phyloP scores from a whole-genome alignment of 1,140 invertebrate species.

The Ctenoplectra terminalis region DNA sequence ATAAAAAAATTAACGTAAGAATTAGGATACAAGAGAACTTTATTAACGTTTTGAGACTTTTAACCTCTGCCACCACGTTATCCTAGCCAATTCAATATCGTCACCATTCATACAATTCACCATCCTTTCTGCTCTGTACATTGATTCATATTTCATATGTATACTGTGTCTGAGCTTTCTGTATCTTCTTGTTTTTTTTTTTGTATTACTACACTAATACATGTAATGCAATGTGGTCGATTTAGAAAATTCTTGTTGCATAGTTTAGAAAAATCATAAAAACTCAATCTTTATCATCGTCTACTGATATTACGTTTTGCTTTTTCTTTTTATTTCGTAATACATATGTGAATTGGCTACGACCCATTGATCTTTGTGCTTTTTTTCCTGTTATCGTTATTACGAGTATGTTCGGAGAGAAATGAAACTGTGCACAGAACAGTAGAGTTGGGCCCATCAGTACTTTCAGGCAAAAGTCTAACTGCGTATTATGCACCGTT shows the following conservation, averaged over 20 bases:
- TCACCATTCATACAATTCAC: constrained; percentile 22
- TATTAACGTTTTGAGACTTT: constrained; percentile 53
- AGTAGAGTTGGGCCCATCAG: constrained; percentile 43
- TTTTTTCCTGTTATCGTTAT: constrained; percentile 18
- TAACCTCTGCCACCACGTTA: constrained; percentile 10
- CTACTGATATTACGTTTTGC: neutral
- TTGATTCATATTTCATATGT: constrained; percentile 27
- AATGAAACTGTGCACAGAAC: constrained; percentile 57
- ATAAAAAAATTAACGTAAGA: constrained; percentile 34
- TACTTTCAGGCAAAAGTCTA: constrained; percentile 55
- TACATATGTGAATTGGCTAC: constrained; percentile 5
- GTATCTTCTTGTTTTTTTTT: neutral
- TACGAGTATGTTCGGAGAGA: constrained; percentile 25
- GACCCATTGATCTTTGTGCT: constrained; percentile 31
- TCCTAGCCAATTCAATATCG: constrained; percentile 31
- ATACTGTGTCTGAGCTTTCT: neutral
- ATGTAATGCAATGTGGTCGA: constrained; percentile 9
- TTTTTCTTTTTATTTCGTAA: neutral
- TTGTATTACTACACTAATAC: constrained; percentile 3
- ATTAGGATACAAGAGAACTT: constrained; percentile 61
- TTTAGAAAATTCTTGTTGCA: constrained; percentile 18
- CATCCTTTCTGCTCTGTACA: constrained; percentile 47
- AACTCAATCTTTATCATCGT: neutral
- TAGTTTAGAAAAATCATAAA: constrained; percentile 20
- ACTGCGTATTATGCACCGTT: constrained; percentile 45